Evolutionary conservation across 2,888 invertebrate species (phyloP).

Genomic region (Coelopa pilipes): DNA sequence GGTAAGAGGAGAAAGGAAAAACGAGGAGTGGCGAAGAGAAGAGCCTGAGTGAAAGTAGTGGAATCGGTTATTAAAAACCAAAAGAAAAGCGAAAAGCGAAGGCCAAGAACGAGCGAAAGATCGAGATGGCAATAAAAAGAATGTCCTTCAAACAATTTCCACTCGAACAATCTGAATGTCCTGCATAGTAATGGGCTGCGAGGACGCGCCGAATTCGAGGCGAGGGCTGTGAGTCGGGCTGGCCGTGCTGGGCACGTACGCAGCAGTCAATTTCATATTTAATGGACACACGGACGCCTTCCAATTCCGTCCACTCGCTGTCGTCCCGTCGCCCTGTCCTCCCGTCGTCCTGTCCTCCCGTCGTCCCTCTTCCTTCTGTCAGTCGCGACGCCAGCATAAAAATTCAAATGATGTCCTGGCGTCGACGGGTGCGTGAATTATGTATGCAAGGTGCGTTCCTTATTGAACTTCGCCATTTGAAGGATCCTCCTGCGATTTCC

Average conservation of each 20-base stretch:
- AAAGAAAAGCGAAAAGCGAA: background rate
- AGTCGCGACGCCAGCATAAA: background rate
- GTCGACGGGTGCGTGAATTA: slow-evolving; percentile 27
- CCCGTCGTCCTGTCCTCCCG: background rate
- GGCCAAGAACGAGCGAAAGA: background rate
- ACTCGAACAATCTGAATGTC: slow-evolving; percentile 22
- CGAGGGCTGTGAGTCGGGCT: background rate
- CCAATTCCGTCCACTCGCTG: background rate
- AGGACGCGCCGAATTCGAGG: background rate
- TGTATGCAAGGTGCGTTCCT: slow-evolving; percentile 37
- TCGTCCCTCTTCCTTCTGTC: background rate
- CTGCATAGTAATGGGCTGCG: slow-evolving; percentile 24
- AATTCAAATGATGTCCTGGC: slow-evolving; percentile 16
- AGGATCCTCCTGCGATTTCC: background rate
- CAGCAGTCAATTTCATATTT: slow-evolving; percentile 34
- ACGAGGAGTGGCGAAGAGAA: background rate
- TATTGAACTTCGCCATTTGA: slow-evolving; percentile 35
- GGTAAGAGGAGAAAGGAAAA: background rate
- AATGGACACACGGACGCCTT: slow-evolving; percentile 30
- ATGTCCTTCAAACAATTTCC: slow-evolving; percentile 18
- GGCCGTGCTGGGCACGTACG: slow-evolving; percentile 33
- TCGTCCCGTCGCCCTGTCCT: background rate
- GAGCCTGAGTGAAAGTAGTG: background rate
- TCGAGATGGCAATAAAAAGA: slow-evolving; percentile 16
- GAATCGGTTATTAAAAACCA: background rate